Evolutionary conservation across 2,888 invertebrate species (phyloP), one percentile per base, ranked within the genome.

Genomic region (Mesorhabditis sp.): DNA sequence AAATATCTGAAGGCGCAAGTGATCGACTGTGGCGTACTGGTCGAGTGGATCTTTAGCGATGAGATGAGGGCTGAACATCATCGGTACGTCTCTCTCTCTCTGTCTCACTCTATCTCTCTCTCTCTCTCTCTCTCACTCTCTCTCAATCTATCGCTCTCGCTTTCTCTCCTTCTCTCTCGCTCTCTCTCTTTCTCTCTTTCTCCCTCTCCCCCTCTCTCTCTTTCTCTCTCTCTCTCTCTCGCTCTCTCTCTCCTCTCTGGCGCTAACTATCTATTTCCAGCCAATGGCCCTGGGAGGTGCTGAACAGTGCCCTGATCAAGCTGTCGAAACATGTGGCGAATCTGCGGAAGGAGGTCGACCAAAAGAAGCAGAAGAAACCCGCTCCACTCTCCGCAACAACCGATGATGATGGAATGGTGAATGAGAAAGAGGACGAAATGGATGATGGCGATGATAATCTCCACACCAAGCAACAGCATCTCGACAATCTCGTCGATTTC

Each of bases 1-100:
- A 97, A 98, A 88, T 91, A 98, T 89, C 89, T 99, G 62, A 96
- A 97, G 88, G 95, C 95, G 43, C 94, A 95, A 87, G 92, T 98
- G 68, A 92, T 98, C 67, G 95, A 96, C 86, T 95, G 95, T 86
- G 93, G 94, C 69, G 93, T 95, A 0, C 95, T 98, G 13, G 95
- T 96, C 65, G 95, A 94, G 79, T 98, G 96, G 96, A 68, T 85
- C 6, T 85, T 85, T 73, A 80, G 78, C 50, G 80, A 80, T 15
- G 81, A 81, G 28, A 78, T 84, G 80, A 82, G 78, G 70, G 50
- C 43, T 5, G 82, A 83, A 64, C 76, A 81, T 63, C 74, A 82
- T 58, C 72, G 82, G 75, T 75, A 6, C 4, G 62, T 42, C 10
- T 45, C 67, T 4, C 7, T 63, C 50, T 28, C 64, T 62, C 28